Base-by-base conservation (phyloP, 2,113 vertebrate genomes). In the Onychostruthus taczanowskii region DNA sequence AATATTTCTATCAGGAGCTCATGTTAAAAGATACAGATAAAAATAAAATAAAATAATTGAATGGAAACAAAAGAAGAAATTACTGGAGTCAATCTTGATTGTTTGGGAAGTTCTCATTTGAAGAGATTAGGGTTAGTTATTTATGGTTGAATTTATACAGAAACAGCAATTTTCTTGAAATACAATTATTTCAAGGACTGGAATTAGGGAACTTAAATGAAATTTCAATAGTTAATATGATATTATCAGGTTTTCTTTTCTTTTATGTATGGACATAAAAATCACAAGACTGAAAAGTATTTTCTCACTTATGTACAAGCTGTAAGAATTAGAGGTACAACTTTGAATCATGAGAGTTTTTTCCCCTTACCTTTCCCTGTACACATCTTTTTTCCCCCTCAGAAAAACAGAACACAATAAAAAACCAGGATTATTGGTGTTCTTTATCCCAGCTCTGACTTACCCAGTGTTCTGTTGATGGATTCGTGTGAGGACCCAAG, bases 401-500 rank as follows among this genome's bases (percentile, higher is more conserved):
- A 31, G 3, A 10, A 67, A 49, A 78, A n/a, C 10, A 73, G 77
- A 86, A 46, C 10, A 7, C 4, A 24, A 12, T 22, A 24, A 27
- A 73, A 76, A 87, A 4, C 9, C 0, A 8, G 1, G 14, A 46
- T 10, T 2, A 4, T 15, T 53, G 33, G 18, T 9, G 0, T 13
- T 43, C 13, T 10, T 83, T 39, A 35, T 6, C 13, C 27, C 68
- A n/a, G 24, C 33, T 37, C 13, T 94, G 59, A 59, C 86, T 94
- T 41, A 98, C 98, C 98, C 98, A 1, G 96, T 96, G 47, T 98
- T 96, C 84, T 98, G 97, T 12, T 30, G 96, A 33, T 96, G 96
- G 43, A 95, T 95, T 84, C 97, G 96, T 50, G 97, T 88, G 50
- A 98, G 83, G n/a, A 96, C 75, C 98, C 98, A 98, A 44, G 96